Conservation (phyloP, 2,888 invertebrate species). For the Erebia palarica region DNA sequence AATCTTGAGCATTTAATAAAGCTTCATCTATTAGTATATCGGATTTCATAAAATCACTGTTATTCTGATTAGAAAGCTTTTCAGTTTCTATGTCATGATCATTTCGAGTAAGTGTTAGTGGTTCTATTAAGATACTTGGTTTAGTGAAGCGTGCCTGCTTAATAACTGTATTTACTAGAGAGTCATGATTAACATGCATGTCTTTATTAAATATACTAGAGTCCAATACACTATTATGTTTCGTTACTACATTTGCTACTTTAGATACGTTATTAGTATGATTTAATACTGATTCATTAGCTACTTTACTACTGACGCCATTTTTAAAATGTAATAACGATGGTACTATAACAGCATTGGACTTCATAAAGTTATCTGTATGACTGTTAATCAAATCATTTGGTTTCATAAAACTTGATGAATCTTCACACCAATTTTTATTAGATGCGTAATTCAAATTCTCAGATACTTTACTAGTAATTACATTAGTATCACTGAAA, state of each 20-base stretch:
- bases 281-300: slow-evolving; percentile 12
- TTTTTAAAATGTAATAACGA: slow-evolving; percentile 60
- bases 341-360: slow-evolving; percentile 60
- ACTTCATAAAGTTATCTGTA: slow-evolving; percentile 60
- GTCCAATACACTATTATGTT: slow-evolving; percentile 32
- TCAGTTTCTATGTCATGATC: not conserved
- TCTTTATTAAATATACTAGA: not conserved
- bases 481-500: slow-evolving; percentile 55
- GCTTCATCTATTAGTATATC: slow-evolving; percentile 15
- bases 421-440: slow-evolving; percentile 54
- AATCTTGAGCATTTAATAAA: slow-evolving; percentile 18
- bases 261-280: not conserved
- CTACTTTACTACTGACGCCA: slow-evolving; percentile 20
- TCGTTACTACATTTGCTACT: slow-evolving; percentile 35
- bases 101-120: slow-evolving; percentile 13
- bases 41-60: slow-evolving; percentile 18
- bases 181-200: not conserved
- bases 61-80: not conserved
- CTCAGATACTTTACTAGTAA: slow-evolving; percentile 55
- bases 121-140: slow-evolving; percentile 26
- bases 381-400: slow-evolving; percentile 53
- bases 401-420: slow-evolving; percentile 45
- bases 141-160: slow-evolving; percentile 28
- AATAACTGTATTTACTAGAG: slow-evolving; percentile 19
- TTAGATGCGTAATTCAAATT: slow-evolving; percentile 52